Evolutionary conservation across 2,113 vertebrate species (phyloP).

Genomic region (Pygoscelis antarcticus): DNA sequence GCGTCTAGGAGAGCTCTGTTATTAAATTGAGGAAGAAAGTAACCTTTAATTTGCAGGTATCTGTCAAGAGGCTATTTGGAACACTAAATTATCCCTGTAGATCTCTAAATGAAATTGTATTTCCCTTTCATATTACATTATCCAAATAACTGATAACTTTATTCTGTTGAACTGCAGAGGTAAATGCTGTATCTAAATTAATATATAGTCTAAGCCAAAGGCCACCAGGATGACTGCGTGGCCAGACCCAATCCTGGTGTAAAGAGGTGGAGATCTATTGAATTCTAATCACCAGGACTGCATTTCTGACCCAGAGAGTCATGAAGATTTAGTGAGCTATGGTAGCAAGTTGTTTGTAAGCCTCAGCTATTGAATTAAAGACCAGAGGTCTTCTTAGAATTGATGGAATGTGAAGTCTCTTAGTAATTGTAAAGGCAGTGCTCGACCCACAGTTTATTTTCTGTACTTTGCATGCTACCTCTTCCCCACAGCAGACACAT

Average conservation of each 20-base stretch:
- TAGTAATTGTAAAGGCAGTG: neutral
- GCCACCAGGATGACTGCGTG: neutral
- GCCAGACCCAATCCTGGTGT: neutral
- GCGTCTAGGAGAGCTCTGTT: neutral
- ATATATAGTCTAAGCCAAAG: neutral
- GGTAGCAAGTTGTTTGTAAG: neutral
- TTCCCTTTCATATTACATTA: neutral
- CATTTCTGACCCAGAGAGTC: neutral
- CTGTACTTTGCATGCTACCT: neutral
- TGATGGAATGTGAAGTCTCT: neutral
- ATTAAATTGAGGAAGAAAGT: neutral
- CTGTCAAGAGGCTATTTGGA: neutral
- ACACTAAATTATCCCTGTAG: neutral
- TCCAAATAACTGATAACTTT: neutral
- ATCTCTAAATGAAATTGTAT: neutral
- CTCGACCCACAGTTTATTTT: neutral
- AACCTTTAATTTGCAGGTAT: conserved; percentile 23
- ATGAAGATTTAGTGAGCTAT: neutral
- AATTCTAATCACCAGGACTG: neutral
- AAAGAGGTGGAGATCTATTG: neutral
- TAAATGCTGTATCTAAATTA: neutral
- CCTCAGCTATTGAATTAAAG: neutral
- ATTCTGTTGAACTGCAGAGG: neutral
- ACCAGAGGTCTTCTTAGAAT: neutral
- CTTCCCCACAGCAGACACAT: neutral